These are phyloP conservation scores for Oryzias javanicus DNA, from an alignment of 2,113 vertebrate species.

Conservation along the genomic window DNA sequence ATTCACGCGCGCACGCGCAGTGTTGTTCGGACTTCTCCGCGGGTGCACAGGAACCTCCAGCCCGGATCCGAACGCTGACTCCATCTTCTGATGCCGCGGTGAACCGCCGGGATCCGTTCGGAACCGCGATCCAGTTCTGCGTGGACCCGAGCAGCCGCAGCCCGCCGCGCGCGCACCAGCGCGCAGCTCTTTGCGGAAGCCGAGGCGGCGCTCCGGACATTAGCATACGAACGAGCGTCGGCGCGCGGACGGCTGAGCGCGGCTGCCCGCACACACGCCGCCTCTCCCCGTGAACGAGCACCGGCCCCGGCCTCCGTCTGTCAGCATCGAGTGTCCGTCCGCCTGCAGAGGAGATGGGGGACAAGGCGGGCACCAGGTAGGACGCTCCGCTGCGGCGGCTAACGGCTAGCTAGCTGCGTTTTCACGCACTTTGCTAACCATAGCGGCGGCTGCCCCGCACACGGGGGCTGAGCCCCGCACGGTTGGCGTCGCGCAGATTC, in stretches of 20 bases:
- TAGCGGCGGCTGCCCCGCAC: conserved; percentile 17
- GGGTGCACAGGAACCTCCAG: background rate
- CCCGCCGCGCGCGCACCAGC: background rate
- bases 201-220: conserved; percentile 54
- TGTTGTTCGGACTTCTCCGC: too few relatives aligned
- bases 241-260: conserved; percentile 38
- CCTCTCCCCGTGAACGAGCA: background rate
- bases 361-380: conserved; percentile 78
- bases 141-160: conserved; percentile 6
- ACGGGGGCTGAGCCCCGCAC: too few relatives aligned
- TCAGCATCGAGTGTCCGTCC: conserved; percentile 48
- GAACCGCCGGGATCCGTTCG: too few relatives aligned
- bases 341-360: conserved; percentile 73
- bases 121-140: too few relatives aligned
- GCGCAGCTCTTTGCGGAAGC: conserved; percentile 59
- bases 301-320: conserved; percentile 43
- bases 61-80: background rate
- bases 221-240: conserved; percentile 53
- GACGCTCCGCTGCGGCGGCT: conserved; percentile 21
- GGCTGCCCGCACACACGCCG: conserved; percentile 8
- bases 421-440: conserved; percentile 50
- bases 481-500: too few relatives aligned
- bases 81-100: too few relatives aligned
- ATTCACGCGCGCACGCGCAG: background rate
- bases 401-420: conserved; percentile 50